Evolutionary conservation across 2,888 invertebrate species (phyloP).

Genomic region (Dryobotodes eremita): DNA sequence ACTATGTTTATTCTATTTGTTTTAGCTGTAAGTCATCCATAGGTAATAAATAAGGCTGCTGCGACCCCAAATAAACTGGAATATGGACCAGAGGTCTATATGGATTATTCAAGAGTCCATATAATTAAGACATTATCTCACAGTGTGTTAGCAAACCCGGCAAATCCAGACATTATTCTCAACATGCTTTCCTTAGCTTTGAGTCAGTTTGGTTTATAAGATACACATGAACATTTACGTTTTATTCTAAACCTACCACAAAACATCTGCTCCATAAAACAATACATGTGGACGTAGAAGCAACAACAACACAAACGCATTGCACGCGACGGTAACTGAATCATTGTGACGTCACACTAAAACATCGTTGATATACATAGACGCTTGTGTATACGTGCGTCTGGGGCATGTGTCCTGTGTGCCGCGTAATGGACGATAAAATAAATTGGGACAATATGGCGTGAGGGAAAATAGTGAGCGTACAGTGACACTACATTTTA

Average conservation of each 20-base stretch:
- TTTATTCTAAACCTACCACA: neutral
- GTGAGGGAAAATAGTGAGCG: neutral
- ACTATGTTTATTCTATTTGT: too few relatives aligned
- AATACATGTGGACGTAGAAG: conserved; percentile 1
- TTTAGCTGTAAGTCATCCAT: too few relatives aligned
- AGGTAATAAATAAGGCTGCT: neutral
- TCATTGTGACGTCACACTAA: conserved; percentile 40
- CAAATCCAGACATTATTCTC: neutral
- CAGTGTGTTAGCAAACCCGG: neutral
- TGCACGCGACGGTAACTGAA: conserved; percentile 35
- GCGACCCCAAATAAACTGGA: neutral
- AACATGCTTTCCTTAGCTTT: neutral
- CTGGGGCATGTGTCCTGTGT: conserved; percentile 16
- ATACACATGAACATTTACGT: neutral
- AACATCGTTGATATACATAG: conserved; percentile 35
- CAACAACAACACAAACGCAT: conserved; percentile 4
- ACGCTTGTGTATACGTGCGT: conserved; percentile 14
- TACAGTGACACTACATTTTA: conserved; percentile 3
- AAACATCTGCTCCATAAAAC: neutral
- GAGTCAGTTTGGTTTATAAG: neutral
- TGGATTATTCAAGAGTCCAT: neutral
- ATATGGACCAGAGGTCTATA: neutral
- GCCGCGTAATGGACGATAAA: conserved; percentile 44
- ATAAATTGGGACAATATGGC: conserved; percentile 39
- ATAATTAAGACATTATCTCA: neutral